A percentile compares a stretch with the other conserved stretches of the same genome.
These are phyloP conservation scores for Synanthedon myopaeformis DNA, from an alignment of 2,888 invertebrate species.

Conservation along the genomic window DNA sequence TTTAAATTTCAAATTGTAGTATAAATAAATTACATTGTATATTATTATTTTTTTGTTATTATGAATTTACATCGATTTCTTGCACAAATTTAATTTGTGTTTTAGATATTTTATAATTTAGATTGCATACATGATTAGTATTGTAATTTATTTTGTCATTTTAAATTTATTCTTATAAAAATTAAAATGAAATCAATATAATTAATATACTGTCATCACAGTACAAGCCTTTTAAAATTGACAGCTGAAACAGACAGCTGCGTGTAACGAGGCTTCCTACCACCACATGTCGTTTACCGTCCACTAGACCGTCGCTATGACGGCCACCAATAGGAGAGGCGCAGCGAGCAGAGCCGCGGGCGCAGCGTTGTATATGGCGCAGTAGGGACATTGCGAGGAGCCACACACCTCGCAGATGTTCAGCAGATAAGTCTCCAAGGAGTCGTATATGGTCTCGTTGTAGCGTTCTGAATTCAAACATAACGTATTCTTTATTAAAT, in stretches of 20 bases:
- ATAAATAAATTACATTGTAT: too few relatives aligned
- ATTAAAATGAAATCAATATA: too few relatives aligned
- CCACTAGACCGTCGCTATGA: constrained; percentile 10
- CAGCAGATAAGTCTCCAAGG: constrained; percentile 84
- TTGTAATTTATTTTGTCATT: too few relatives aligned
- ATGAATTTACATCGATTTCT: too few relatives aligned
- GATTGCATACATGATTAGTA: too few relatives aligned
- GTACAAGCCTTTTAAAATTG: too few relatives aligned
- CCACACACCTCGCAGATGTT: constrained; percentile 96
- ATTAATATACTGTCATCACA: too few relatives aligned
- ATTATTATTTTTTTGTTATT: too few relatives aligned
- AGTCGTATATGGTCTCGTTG: constrained; percentile 92
- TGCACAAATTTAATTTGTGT: too few relatives aligned
- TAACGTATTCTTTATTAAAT: background rate
- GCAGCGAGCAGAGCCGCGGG: constrained; percentile 21
- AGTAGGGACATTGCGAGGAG: constrained; percentile 93
- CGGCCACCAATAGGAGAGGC: constrained; percentile 16
- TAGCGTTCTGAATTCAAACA: constrained; percentile 79
- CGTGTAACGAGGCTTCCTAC: background rate
- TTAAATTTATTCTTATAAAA: too few relatives aligned
- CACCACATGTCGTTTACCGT: constrained; percentile 7
- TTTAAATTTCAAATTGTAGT: too few relatives aligned
- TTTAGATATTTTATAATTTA: too few relatives aligned
- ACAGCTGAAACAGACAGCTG: background rate
- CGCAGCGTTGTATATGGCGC: constrained; percentile 84